Evolutionary conservation across 2,113 vertebrate species (phyloP).

Genomic region (Chloebia gouldiae): DNA sequence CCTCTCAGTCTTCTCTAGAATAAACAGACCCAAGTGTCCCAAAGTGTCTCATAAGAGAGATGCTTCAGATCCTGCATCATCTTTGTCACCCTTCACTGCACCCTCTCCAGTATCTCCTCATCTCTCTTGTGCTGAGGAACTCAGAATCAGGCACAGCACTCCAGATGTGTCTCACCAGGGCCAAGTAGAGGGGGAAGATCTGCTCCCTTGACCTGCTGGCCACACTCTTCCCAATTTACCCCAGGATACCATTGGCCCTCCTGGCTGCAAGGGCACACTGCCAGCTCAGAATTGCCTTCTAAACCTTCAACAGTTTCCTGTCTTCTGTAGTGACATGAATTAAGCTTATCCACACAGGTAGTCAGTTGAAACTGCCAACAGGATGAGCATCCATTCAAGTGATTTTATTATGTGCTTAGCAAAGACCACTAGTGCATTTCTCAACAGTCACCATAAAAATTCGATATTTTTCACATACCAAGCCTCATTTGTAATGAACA

Average conservation of each 20-base stretch:
- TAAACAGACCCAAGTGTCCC: background rate
- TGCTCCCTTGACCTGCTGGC: accelerated
- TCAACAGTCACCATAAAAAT: background rate
- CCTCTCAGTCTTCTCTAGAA: background rate
- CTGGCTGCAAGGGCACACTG: background rate
- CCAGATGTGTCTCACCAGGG: background rate
- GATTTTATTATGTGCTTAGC: background rate
- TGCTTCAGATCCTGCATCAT: background rate
- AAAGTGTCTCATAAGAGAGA: background rate
- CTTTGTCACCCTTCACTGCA: too few species aligned
- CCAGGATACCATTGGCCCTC: background rate
- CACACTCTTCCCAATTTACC: background rate
- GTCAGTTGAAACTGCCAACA: background rate
- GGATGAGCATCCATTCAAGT: background rate
- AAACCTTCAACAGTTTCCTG: background rate
- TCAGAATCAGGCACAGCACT: background rate
- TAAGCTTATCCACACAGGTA: background rate
- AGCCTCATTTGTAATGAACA: background rate
- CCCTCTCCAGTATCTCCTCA: background rate
- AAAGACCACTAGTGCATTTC: background rate
- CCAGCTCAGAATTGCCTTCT: background rate
- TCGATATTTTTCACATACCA: background rate
- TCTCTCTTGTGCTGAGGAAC: too few species aligned
- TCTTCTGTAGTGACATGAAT: background rate
- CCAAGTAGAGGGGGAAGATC: background rate